Conservation (phyloP, 1,140 invertebrate genomes). For the Melipona quadrifasciata region DNA sequence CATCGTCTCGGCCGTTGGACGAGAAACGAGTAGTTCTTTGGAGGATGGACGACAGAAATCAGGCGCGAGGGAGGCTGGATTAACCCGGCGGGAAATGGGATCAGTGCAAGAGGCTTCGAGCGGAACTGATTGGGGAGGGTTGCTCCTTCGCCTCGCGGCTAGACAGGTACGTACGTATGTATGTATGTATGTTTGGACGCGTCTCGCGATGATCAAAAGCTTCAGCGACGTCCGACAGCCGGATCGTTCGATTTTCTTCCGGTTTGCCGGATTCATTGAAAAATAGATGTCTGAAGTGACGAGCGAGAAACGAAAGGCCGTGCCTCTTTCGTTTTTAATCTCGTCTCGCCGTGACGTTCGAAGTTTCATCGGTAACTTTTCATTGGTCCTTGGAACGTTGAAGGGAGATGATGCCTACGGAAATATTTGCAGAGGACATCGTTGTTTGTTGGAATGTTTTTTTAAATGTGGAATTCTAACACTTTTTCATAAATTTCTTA, state of each 20-base stretch:
- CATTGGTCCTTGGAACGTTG: neutral
- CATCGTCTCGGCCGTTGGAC: neutral
- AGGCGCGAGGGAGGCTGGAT: neutral
- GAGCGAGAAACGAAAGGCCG: neutral
- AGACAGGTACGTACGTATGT: neutral
- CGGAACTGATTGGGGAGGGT: conserved; percentile 33
- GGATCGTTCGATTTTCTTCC: neutral
- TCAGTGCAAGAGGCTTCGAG: conserved; percentile 1
- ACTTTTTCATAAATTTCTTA: too few species aligned
- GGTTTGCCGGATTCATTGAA: neutral
- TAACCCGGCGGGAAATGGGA: conserved; percentile 16
- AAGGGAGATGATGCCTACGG: too few species aligned
- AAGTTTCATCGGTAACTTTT: neutral
- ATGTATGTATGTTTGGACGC: conserved; percentile 7
- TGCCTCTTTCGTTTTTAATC: neutral
- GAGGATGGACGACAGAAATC: conserved; percentile 10
- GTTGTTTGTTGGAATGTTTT: too few species aligned
- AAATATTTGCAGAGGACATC: neutral
- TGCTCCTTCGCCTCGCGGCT: neutral
- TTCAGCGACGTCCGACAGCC: neutral
- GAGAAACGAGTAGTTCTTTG: neutral
- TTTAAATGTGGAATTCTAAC: too few species aligned
- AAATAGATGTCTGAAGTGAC: neutral
- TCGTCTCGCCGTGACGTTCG: neutral
- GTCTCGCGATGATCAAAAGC: neutral